Base-by-base conservation (phyloP, 2,888 invertebrate genomes). In the Piscicola geometra region DNA sequence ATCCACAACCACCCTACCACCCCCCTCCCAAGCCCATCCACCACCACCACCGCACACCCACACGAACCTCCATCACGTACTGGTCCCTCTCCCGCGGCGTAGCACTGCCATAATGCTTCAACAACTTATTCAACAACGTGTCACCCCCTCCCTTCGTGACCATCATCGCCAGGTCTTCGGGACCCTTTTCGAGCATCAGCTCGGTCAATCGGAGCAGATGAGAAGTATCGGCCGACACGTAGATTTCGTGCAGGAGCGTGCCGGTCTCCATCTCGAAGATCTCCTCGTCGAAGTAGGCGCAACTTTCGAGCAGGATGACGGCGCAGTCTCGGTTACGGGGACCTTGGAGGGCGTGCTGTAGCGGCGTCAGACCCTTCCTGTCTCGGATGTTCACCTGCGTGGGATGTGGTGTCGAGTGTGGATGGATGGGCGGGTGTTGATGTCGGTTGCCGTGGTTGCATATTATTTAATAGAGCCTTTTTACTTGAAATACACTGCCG, bases 51-150 rank as follows among this genome's bases (percentile, higher is more conserved):
- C 66, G n/a, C 12, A 64, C 30, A 12, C 9, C n/a, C 25, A n/a
- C n/a, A 15, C 32, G 5, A 30, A 73, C 73, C 75, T 80, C 80
- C 25, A 76, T 77, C 56, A 80, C 78, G 64, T 80, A 80, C 75
- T 76, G 78, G 36, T 80, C 79, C 5, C 78, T 52, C 25, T 80
- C 79, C 0, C 80, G 75, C 0, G 80, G 80, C 5, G 79, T 79
- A 28, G 78, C 77, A 35, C 79, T 78, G 21, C 79, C 79, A 41
- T 78, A 80, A 74, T 75, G 88, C 86, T 75, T 88, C 84, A n/a
- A 87, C 90, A 84, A 80, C 77, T 83, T 81, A 85, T 91, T 91
- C 18, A 91, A 84, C 0, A 91, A 90, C 0, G 91, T 91, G 83
- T 91, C 91, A 0, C 90, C 90, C 73, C 91, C 86, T 52, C 89